Evolutionary conservation across 2,113 vertebrate species (phyloP).

Genomic region (Athene noctua): DNA sequence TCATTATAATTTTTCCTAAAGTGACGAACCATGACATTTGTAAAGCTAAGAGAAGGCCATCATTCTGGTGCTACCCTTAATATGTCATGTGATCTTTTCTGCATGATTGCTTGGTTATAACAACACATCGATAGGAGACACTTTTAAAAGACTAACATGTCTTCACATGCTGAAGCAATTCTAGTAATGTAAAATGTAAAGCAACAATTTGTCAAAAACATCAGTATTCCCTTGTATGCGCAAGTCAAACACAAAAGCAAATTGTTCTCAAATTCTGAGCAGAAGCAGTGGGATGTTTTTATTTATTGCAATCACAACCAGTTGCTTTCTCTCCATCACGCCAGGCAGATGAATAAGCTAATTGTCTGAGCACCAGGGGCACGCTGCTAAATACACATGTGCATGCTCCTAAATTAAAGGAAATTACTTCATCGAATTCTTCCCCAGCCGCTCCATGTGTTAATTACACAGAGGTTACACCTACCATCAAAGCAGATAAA

Average conservation of each 20-base stretch:
- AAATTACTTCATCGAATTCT: neutral
- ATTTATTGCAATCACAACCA: neutral
- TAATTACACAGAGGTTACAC: neutral
- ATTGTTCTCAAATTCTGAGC: neutral
- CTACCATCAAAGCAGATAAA: neutral
- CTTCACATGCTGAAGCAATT: neutral
- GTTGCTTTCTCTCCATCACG: neutral
- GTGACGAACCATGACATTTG: neutral
- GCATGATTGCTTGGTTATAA: neutral
- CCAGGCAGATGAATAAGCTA: slow-evolving; percentile 38
- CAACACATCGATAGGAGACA: neutral
- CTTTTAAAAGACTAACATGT: neutral
- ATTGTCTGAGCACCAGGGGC: slow-evolving; percentile 39
- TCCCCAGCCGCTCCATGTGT: neutral
- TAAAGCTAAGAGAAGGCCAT: neutral
- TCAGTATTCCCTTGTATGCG: neutral
- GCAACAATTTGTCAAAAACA: neutral
- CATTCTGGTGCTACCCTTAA: neutral
- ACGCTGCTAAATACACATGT: neutral
- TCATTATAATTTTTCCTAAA: neutral
- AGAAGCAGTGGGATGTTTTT: neutral
- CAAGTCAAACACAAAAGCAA: neutral
- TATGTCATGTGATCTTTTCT: neutral
- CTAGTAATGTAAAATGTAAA: neutral
- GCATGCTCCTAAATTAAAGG: slow-evolving; percentile 17